Conservation (phyloP, 2,888 invertebrate genomes). For the Empis stercorea region DNA sequence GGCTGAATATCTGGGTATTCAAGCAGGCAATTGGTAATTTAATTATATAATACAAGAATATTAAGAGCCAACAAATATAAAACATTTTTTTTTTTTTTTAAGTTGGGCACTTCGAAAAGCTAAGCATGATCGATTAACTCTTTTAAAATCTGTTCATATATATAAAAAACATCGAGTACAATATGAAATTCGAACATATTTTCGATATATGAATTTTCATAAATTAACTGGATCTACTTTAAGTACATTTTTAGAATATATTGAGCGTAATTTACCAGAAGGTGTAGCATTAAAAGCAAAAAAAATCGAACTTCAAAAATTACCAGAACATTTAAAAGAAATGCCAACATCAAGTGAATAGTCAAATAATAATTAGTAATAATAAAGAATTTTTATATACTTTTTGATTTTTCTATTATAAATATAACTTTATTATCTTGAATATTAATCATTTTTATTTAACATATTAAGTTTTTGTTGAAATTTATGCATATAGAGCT, state of each 20-base stretch:
- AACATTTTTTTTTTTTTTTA: conserved; percentile 23
- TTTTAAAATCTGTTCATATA: conserved; percentile 79
- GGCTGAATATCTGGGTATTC: conserved; percentile 68
- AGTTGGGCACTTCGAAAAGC: conserved; percentile 65
- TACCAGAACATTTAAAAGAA: conserved; percentile 43
- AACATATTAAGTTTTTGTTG: too few species aligned
- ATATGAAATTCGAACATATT: conserved; percentile 91
- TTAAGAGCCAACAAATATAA: neutral
- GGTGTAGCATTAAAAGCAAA: conserved; percentile 89
- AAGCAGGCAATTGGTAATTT: conserved; percentile 54
- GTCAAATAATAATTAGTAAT: too few species aligned
- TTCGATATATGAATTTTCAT: conserved; percentile 66
- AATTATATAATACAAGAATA: neutral
- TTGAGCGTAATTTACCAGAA: conserved; percentile 93
- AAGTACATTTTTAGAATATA: conserved; percentile 89
- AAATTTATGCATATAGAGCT: too few species aligned
- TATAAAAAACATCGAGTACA: conserved; percentile 90
- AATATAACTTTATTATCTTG: too few species aligned
- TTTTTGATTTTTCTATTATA: too few species aligned
- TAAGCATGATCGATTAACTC: conserved; percentile 60
- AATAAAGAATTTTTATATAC: too few species aligned
- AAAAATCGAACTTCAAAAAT: conserved; percentile 49
- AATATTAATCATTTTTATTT: too few species aligned
- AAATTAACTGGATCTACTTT: conserved; percentile 89
- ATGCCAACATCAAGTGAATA: too few species aligned